These are phyloP conservation scores for Neolamprologus sp. DNA, from an alignment of 2,113 vertebrate genomes.

Conservation along the genomic window DNA sequence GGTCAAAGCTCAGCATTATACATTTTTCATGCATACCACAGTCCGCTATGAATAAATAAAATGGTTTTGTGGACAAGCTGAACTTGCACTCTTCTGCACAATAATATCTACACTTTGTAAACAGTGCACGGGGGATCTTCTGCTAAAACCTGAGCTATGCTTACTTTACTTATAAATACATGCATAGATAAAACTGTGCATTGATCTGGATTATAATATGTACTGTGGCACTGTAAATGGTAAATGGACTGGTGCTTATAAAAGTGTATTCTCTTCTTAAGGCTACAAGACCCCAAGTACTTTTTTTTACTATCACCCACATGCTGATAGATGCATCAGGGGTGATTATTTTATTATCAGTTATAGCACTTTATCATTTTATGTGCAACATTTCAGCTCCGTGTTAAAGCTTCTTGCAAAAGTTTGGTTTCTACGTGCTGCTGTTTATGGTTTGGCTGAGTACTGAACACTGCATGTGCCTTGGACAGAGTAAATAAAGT, in stretches of 20 bases:
- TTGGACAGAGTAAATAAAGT: not conserved
- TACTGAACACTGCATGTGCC: not conserved
- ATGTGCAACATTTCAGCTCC: not conserved
- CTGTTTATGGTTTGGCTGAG: not conserved
- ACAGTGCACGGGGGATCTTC: not conserved
- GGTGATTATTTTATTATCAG: not conserved
- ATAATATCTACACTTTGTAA: not conserved
- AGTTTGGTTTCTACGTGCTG: not conserved
- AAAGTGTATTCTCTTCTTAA: not conserved
- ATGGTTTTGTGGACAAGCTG: not conserved
- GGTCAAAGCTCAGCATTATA: not conserved
- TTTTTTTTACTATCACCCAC: not conserved
- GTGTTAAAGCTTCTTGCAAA: not conserved
- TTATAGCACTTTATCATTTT: not conserved
- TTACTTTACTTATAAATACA: not conserved
- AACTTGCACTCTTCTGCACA: not conserved
- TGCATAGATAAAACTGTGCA: not conserved
- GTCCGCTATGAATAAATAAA: constrained; percentile 14
- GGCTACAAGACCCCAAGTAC: not conserved
- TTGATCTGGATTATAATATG: not conserved
- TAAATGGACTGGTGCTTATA: not conserved
- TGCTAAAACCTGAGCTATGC: not conserved
- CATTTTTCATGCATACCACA: not conserved
- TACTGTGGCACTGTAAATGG: not conserved
- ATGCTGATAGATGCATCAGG: not conserved